A percentile compares a stretch with the other conserved stretches of the same genome.
These are phyloP conservation scores for Gisinianus flammeolus DNA, from an alignment of 2,888 invertebrate genomes.

Conservation along the genomic window DNA sequence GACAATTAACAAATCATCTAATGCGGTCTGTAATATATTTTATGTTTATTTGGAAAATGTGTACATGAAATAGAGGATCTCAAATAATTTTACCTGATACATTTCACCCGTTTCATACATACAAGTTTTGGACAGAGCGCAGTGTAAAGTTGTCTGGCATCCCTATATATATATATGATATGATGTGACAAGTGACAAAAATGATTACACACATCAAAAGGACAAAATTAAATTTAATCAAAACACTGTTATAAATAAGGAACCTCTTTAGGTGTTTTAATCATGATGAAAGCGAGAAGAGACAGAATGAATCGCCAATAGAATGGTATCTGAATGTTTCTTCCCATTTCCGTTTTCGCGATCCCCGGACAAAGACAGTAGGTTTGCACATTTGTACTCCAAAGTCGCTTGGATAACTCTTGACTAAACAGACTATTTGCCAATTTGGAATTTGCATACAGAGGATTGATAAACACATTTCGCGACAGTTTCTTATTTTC, in stretches of 20 bases:
- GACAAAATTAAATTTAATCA: background rate
- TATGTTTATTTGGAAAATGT: no score
- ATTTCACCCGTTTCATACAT: slow-evolving; percentile 74
- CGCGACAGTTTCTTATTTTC: slow-evolving; percentile 61
- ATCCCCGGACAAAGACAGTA: slow-evolving; percentile 79
- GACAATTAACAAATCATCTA: no score
- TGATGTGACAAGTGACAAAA: background rate
- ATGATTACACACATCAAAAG: background rate
- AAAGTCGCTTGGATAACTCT: slow-evolving; percentile 69
- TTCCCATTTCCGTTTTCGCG: slow-evolving; percentile 79
- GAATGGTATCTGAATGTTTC: slow-evolving; percentile 64
- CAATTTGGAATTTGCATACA: slow-evolving; percentile 77
- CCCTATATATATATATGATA: slow-evolving; percentile 67
- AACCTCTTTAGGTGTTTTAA: slow-evolving; percentile 76
- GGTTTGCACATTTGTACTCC: slow-evolving; percentile 69
- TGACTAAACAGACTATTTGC: slow-evolving; percentile 76
- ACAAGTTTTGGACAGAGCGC: slow-evolving; percentile 74
- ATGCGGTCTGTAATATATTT: no score
- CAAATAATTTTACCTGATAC: no score
- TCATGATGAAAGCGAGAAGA: slow-evolving; percentile 73
- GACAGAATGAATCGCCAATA: slow-evolving; percentile 66
- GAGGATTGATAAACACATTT: slow-evolving; percentile 25
- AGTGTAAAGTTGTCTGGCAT: slow-evolving; percentile 77
- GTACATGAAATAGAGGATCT: no score
- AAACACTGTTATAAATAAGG: slow-evolving; percentile 51